Percentiles rank a stretch among this genome's conserved stretches.
Conservation (phyloP, 1,140 invertebrate species). For the Hermetia illucens region DNA sequence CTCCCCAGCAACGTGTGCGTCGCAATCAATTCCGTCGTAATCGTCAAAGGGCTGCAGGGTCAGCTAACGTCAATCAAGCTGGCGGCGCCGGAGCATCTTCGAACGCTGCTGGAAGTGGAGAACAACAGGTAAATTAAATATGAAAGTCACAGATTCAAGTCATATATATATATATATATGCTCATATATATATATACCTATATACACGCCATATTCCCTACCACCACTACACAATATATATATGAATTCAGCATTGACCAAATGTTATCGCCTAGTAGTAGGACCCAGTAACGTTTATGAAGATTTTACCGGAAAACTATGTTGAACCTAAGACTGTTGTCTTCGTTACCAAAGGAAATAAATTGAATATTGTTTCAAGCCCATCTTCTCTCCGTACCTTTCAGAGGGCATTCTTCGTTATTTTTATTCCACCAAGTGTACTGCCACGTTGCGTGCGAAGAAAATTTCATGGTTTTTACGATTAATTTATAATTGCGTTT, state of each 20-base stretch:
- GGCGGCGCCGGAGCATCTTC: slow-evolving; percentile 13
- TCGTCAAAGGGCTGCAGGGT: slow-evolving; percentile 25
- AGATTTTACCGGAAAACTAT: slow-evolving; percentile 10
- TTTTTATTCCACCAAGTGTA: too few relatives aligned
- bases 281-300: too few relatives aligned
- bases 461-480: too few relatives aligned
- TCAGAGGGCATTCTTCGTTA: too few relatives aligned
- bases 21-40: slow-evolving; percentile 20
- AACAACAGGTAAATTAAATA: slow-evolving; percentile 23
- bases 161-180: slow-evolving; percentile 11
- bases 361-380: slow-evolving; percentile 7
- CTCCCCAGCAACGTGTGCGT: too few relatives aligned
- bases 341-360: slow-evolving; percentile 8
- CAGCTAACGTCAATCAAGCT: too few relatives aligned
- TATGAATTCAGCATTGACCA: slow-evolving; percentile 11
- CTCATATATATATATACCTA: slow-evolving; percentile 6
- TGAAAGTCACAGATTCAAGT: slow-evolving; percentile 9
- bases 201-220: slow-evolving; percentile 2
- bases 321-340: slow-evolving; percentile 14
- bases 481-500: too few relatives aligned
- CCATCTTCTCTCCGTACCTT: slow-evolving; percentile 4
- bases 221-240: not conserved
- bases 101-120: slow-evolving; percentile 13
- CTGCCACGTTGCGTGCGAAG: too few relatives aligned
- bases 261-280: slow-evolving; percentile 4